Percentiles rank a stretch among this genome's conserved stretches.
Conservation (phyloP, 2,113 vertebrate species). For the Capreolus pygargus region DNA sequence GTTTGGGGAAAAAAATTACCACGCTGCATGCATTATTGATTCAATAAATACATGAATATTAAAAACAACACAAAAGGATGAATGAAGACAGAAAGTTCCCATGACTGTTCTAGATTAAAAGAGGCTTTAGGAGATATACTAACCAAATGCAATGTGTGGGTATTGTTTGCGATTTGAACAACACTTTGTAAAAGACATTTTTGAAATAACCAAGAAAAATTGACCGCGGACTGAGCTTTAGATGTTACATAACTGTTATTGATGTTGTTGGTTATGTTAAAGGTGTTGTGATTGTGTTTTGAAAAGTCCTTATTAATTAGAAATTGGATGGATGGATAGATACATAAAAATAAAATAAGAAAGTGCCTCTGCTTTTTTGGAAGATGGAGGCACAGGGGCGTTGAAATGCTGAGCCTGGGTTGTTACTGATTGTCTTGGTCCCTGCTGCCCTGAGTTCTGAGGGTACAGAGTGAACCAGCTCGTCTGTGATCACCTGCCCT, state of each 20-base stretch:
- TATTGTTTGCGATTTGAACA: not conserved
- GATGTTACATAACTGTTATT: not conserved
- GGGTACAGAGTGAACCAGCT: not conserved
- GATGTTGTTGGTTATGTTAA: not conserved
- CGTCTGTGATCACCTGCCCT: not conserved
- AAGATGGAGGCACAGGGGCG: not conserved
- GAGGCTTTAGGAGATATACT: not conserved
- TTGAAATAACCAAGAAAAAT: not conserved
- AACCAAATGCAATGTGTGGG: not conserved
- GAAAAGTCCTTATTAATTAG: not conserved
- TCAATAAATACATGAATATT: not conserved
- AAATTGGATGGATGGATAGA: not conserved
- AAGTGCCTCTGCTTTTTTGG: not conserved
- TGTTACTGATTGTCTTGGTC: not conserved
- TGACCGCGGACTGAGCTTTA: not conserved
- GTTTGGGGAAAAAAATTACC: not conserved
- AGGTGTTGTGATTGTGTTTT: not conserved
- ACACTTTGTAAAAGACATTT: not conserved
- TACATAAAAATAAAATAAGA: not conserved
- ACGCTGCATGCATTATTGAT: not conserved
- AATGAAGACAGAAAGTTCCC: not conserved
- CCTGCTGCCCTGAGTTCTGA: not conserved
- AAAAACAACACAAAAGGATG: not conserved
- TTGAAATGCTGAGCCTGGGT: not conserved
- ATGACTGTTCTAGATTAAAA: not conserved